Evolutionary conservation across 2,888 invertebrate species (phyloP).

Genomic region (Apodemia zela): DNA sequence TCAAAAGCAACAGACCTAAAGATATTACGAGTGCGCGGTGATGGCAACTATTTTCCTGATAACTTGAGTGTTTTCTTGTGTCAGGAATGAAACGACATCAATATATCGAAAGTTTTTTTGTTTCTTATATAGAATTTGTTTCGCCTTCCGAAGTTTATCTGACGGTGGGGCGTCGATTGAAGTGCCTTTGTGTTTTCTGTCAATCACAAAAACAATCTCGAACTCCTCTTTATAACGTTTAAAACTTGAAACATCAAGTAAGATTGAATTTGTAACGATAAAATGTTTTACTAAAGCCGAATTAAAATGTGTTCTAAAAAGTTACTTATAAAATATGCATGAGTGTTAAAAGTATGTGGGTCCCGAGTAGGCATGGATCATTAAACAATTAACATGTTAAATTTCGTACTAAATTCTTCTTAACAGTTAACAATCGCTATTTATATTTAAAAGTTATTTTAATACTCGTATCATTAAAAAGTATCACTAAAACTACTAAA

Average conservation of each 20-base stretch:
- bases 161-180: constrained; percentile 21
- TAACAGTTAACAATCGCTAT: too few species aligned
- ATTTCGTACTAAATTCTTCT: too few species aligned
- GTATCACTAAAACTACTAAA: too few species aligned
- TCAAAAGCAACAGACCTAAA: constrained; percentile 9
- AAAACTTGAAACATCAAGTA: not conserved
- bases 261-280: not conserved
- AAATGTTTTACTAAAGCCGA: not conserved
- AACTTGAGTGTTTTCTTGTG: constrained; percentile 17
- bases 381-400: too few species aligned
- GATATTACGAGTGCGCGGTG: not conserved
- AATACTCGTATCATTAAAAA: too few species aligned
- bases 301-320: too few species aligned
- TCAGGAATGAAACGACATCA: constrained; percentile 18
- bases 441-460: too few species aligned
- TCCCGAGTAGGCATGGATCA: too few species aligned
- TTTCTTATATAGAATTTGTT: constrained; percentile 25
- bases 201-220: constrained; percentile 22
- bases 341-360: too few species aligned
- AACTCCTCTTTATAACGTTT: constrained; percentile 4
- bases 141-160: constrained; percentile 20
- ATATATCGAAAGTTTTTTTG: constrained; percentile 25
- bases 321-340: too few species aligned
- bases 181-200: constrained; percentile 23
- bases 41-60: constrained; percentile 7